phyloP scores from a whole-genome alignment of 2,113 vertebrate species.

The Elephas maximus region DNA sequence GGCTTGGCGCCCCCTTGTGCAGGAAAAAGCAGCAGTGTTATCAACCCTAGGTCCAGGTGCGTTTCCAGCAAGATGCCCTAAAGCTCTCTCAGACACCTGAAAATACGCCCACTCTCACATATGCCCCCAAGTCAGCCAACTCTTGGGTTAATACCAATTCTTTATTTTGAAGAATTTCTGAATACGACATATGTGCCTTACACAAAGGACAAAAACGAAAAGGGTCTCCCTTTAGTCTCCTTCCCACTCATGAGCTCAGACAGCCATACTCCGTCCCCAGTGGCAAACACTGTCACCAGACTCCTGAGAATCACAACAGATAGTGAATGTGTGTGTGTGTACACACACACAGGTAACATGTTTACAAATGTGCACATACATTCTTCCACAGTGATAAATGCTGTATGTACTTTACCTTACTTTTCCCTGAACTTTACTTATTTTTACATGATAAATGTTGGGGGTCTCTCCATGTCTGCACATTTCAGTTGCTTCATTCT shows the following conservation, averaged over 20 bases:
- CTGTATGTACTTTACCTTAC: neutral
- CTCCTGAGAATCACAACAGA: neutral
- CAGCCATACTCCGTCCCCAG: neutral
- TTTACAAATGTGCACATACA: neutral
- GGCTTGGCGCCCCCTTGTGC: slow-evolving; percentile 39
- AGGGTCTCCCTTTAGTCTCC: neutral
- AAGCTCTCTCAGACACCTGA: neutral
- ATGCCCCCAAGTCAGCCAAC: neutral
- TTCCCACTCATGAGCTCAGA: neutral
- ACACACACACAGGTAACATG: neutral
- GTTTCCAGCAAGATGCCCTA: neutral
- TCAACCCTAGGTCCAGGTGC: rapidly evolving
- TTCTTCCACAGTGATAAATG: neutral
- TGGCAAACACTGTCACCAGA: neutral
- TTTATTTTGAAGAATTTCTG: slow-evolving; percentile 45
- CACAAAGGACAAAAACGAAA: slow-evolving; percentile 2
- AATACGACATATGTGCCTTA: slow-evolving; percentile 1
- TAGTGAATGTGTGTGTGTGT: neutral
- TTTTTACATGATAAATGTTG: neutral
- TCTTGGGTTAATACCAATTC: neutral
- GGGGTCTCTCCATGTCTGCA: neutral
- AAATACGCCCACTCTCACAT: neutral
- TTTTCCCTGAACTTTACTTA: neutral
- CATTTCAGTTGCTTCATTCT: neutral
- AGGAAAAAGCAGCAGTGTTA: neutral